A percentile compares a stretch with the other conserved stretches of the same genome.
Conservation (phyloP, 2,113 vertebrate genomes). For the Pseudorectes ferrugineus region DNA sequence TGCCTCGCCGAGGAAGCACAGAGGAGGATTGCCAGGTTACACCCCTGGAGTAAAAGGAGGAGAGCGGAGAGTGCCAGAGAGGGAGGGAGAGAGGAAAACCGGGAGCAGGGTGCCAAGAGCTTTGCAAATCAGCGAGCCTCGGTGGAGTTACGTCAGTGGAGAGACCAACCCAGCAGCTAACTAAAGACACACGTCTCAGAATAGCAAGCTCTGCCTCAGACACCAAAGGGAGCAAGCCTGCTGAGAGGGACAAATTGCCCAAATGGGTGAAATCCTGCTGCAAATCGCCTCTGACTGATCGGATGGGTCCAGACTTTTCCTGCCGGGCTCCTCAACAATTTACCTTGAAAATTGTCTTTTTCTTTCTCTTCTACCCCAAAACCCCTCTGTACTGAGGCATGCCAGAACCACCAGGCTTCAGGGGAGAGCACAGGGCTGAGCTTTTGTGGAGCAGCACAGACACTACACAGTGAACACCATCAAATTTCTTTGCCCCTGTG, state of each 20-base stretch:
- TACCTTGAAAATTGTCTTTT: not conserved
- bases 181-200: not conserved
- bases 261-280: not conserved
- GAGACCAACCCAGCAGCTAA: not conserved
- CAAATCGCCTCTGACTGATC: not conserved
- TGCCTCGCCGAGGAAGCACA: not conserved
- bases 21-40: not conserved
- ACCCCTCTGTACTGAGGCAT: not conserved
- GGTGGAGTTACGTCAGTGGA: not conserved
- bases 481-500: rapidly evolving
- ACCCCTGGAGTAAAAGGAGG: not conserved
- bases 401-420: not conserved
- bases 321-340: not conserved
- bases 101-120: not conserved
- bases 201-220: not conserved
- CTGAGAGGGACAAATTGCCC: not conserved
- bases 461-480: not conserved
- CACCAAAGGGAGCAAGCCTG: not conserved
- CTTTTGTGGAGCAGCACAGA: not conserved
- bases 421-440: not conserved
- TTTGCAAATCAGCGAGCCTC: not conserved
- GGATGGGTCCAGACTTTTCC: rapidly evolving
- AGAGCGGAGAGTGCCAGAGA: not conserved
- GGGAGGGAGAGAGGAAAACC: not conserved
- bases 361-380: not conserved